Percentiles rank a stretch among this genome's conserved stretches.
phyloP scores from a whole-genome alignment of 2,888 invertebrate species.

The Tenthredo livida region DNA sequence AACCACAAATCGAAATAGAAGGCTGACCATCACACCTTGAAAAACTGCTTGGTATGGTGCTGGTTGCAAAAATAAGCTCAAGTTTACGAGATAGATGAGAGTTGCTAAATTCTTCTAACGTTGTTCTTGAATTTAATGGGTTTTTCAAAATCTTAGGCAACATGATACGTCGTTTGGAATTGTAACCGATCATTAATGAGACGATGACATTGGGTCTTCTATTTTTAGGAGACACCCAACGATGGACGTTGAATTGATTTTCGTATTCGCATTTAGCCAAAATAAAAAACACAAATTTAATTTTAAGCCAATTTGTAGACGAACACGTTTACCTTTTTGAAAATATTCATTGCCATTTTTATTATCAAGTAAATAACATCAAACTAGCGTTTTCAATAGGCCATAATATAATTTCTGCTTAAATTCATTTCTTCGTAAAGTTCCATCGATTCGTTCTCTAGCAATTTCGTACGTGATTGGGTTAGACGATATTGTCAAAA shows the following conservation, averaged over 20 bases:
- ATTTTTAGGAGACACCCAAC: background rate
- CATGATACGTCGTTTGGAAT: constrained; percentile 11
- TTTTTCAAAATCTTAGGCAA: constrained; percentile 30
- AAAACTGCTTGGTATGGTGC: background rate
- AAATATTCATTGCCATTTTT: background rate
- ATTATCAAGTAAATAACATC: background rate
- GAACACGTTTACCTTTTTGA: background rate
- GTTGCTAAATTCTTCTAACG: constrained; percentile 29
- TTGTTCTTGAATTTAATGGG: background rate
- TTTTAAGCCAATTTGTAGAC: background rate
- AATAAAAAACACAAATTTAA: background rate
- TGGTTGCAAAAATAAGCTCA: background rate
- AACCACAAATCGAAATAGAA: background rate
- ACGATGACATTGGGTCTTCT: constrained; percentile 24
- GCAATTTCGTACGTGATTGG: background rate
- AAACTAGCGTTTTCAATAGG: background rate
- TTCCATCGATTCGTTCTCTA: constrained; percentile 7
- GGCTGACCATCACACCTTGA: background rate
- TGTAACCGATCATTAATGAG: constrained; percentile 25
- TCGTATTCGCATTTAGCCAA: background rate
- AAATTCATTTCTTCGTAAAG: background rate
- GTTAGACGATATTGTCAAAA: constrained; percentile 26
- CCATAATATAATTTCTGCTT: background rate
- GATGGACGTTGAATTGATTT: background rate
- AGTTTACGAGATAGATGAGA: background rate